Conservation (phyloP, 2,113 vertebrate species). For the Megaceryle maxima region DNA sequence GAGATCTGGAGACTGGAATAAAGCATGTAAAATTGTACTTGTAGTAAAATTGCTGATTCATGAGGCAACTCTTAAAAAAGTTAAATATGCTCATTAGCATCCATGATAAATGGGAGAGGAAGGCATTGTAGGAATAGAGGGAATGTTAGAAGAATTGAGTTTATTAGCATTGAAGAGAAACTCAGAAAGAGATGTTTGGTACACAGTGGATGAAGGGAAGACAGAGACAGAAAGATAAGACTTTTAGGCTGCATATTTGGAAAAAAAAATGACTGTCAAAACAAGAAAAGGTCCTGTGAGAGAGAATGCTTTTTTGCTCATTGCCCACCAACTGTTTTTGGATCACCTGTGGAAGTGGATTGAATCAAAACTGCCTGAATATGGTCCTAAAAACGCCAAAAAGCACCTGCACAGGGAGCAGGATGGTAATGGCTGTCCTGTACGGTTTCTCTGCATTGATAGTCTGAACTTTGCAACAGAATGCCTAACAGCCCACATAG, state of each 20-base stretch:
- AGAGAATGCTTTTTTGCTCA: background rate
- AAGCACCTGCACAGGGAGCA: rapidly evolving
- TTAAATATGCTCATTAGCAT: background rate
- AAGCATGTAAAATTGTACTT: background rate
- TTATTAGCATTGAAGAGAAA: background rate
- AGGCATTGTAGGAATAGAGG: background rate
- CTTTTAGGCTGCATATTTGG: background rate
- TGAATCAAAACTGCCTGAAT: background rate
- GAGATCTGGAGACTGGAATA: background rate
- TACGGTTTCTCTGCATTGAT: background rate
- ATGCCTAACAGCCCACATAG: background rate
- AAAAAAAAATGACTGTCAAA: background rate
- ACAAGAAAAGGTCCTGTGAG: background rate
- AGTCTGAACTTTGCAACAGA: background rate
- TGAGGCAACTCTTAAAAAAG: background rate
- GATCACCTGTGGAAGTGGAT: background rate
- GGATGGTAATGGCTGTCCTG: background rate
- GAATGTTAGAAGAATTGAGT: background rate
- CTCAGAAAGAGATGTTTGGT: background rate
- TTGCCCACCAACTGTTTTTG: background rate
- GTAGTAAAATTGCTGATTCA: background rate
- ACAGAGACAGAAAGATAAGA: background rate
- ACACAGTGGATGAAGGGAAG: background rate
- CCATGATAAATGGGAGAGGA: background rate
- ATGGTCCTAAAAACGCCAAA: background rate